Base-by-base conservation (phyloP, 2,113 vertebrate species). In the Acinonyx jubatus region DNA sequence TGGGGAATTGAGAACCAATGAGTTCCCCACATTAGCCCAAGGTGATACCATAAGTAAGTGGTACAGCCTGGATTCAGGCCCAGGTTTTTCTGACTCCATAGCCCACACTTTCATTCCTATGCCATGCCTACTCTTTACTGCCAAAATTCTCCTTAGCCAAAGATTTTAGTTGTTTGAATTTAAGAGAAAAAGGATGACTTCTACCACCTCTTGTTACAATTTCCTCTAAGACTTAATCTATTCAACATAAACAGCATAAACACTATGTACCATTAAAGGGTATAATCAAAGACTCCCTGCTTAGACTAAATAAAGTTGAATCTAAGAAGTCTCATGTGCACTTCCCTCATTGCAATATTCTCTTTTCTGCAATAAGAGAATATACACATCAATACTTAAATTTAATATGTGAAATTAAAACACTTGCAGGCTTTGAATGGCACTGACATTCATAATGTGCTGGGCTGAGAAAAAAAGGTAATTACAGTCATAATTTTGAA, bases 401-500 rank as follows among this genome's bases (percentile, higher is more conserved):
- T 96, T 78, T 79, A 95, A 97, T 88, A 96, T 89, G 33, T 79
- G 18, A 94, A 96, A 96, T 94, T 55, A 89, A 96, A 98, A 91
- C 41, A 79, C 16, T 83, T 31, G 5, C 21, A 93, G 61, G 12
- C 33, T 95, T 94, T 83, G 86, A 96, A 86, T 90, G 91, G n/a
- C 78, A 87, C 18, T 45, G 79, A 45, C n/a, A 95, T 89, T 96
- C 71, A 93, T 88, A 79, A 92, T 79, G 4, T 61, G 29, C 55
- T 96, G 50, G 65, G 82, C 21, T 71, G n/a, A 91, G 27, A 4
- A 41, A 85, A 81, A 81, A 92, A 82, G 33, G 21, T 71, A 76
- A 97, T 97, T 91, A 80, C 0, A 88, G 23, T 4, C 55, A 92
- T 92, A 89, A 86, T 83, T 91, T 96, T 85, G 48, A 89, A 92